Evolutionary conservation across 2,888 invertebrate species (phyloP).

Genomic region (Campoletis raptor): DNA sequence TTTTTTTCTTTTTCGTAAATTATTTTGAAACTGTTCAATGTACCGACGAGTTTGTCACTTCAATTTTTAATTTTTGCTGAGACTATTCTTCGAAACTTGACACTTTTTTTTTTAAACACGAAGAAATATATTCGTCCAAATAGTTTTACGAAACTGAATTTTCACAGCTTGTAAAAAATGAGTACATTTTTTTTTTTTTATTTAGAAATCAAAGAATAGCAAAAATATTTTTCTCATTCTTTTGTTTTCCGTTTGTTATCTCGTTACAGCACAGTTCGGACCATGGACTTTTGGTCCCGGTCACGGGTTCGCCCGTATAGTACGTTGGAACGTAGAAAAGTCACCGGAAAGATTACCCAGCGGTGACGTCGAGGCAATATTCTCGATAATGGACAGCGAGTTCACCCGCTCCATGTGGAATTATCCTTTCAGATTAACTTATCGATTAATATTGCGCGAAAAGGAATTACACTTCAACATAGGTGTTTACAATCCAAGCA

Average conservation of each 20-base stretch:
- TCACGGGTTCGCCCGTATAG: conserved; percentile 97
- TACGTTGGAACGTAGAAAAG: conserved; percentile 96
- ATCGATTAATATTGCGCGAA: conserved; percentile 95
- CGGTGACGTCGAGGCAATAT: conserved; percentile 96
- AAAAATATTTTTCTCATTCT: background rate
- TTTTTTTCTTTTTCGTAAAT: no score
- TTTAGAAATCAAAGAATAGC: background rate
- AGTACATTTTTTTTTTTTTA: background rate
- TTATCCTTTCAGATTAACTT: conserved; percentile 96
- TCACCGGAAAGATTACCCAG: conserved; percentile 94
- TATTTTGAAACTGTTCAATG: no score
- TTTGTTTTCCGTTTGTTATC: conserved; percentile 16
- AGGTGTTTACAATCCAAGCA: conserved; percentile 97
- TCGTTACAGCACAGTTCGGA: conserved; percentile 94
- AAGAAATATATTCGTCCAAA: no score
- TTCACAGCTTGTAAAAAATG: no score
- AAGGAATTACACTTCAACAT: conserved; percentile 97
- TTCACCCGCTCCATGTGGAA: conserved; percentile 98
- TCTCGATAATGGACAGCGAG: conserved; percentile 96
- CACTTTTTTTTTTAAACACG: no score
- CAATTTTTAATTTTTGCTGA: no score
- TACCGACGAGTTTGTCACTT: no score
- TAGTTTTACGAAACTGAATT: no score
- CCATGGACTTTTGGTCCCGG: conserved; percentile 98
- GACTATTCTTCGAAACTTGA: no score